Percentiles rank a stretch among this genome's conserved stretches.
Conservation (phyloP, 2,888 invertebrate species). For the Dasypogon diadema region DNA sequence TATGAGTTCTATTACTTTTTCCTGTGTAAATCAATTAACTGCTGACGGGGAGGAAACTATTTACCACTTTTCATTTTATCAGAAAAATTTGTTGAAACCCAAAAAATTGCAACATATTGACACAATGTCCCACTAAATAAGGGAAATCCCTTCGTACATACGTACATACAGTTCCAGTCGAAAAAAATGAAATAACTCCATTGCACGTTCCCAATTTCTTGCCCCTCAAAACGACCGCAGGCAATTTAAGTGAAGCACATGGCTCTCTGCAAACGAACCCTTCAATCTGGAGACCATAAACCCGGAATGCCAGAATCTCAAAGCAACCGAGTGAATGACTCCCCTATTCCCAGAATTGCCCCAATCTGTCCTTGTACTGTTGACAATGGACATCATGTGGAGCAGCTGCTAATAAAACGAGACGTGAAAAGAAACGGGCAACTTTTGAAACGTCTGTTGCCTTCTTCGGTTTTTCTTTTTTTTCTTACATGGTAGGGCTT, state of each 20-base stretch:
- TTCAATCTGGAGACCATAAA: slow-evolving; percentile 13
- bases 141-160: neutral
- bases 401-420: slow-evolving; percentile 37
- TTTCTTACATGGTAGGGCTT: neutral
- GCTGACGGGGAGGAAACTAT: no score
- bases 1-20: no score
- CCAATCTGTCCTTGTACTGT: slow-evolving; percentile 28
- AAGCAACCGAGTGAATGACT: neutral
- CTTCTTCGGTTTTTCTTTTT: slow-evolving; percentile 19
- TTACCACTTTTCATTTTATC: no score
- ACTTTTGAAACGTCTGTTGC: slow-evolving; percentile 25
- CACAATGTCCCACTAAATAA: no score
- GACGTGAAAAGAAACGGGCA: slow-evolving; percentile 31
- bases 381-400: slow-evolving; percentile 34
- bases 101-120: no score
- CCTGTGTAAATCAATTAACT: no score
- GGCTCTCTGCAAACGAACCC: slow-evolving; percentile 11
- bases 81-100: no score
- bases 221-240: neutral
- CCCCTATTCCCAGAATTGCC: slow-evolving; percentile 30
- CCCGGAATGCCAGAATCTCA: slow-evolving; percentile 3
- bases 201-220: neutral
- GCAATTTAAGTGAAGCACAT: neutral
- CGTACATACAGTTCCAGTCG: neutral
- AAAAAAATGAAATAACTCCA: neutral